Conservation (phyloP, 2,888 invertebrate species). For the Magallana nippona region DNA sequence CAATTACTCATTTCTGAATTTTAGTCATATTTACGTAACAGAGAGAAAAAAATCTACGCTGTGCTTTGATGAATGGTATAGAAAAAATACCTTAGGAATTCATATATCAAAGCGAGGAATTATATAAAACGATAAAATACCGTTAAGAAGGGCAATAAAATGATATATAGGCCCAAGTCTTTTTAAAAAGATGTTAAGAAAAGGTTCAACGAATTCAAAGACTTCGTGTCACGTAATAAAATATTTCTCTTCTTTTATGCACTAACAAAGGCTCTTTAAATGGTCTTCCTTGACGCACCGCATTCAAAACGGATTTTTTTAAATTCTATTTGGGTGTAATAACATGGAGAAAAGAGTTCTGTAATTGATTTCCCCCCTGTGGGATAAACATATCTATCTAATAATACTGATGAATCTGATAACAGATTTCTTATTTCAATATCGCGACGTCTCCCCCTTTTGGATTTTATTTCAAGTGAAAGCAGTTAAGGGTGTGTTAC, state of each 20-base stretch:
- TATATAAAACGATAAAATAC: neutral
- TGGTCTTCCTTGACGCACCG: neutral
- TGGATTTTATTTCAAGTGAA: neutral
- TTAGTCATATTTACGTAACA: neutral
- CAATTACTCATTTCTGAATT: no score
- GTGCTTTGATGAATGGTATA: neutral
- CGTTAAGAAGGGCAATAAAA: neutral
- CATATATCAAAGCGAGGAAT: neutral
- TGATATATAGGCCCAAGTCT: neutral
- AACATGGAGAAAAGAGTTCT: neutral
- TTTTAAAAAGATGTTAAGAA: neutral
- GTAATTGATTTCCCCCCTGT: constrained; percentile 9
- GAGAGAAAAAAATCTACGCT: neutral
- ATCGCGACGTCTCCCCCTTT: neutral
- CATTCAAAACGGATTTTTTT: neutral
- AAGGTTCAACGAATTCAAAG: neutral
- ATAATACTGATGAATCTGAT: neutral
- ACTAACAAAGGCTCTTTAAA: neutral
- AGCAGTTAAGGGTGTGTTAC: neutral
- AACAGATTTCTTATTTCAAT: neutral
- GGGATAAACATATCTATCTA: constrained; percentile 8
- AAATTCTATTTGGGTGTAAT: neutral
- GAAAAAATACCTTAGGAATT: neutral
- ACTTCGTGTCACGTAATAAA: neutral
- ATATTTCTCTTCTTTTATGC: neutral